Evolutionary conservation across 2,113 vertebrate genomes (phyloP), one percentile per base, ranked within the genome.

Genomic region (Chloebia gouldiae): DNA sequence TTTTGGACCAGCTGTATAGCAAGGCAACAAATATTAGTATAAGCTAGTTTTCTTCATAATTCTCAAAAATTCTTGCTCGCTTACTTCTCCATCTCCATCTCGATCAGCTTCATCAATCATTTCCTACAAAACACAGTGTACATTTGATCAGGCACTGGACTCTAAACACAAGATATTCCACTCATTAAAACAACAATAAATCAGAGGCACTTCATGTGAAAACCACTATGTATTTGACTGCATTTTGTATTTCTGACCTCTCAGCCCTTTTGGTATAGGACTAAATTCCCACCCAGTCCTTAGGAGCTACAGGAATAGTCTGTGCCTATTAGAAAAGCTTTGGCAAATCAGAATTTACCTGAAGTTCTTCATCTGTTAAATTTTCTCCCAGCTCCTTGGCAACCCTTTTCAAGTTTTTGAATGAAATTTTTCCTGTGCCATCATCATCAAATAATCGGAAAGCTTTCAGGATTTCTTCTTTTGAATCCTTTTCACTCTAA

Each of bases 1-100:
- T 96, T 96, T 96, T 92, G 85, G 88, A 68, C 47, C 39, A 72
- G 60, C 49, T 75, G 40, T 81, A 54, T 8, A 87, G 47, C 82
- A 89, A 89, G 57, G 60, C 68, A 94, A 92, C 42, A 90, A 6
- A 51, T 68, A 84, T 61, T 97, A 99, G 96, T 99, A 99, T 53
- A 99, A 97, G 83, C 98, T 98, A 16, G 99, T 99, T 96, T 99
- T 99, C 97, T 98, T 99, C 99, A 99, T 99, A 88, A 99, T 99
- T 96, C 98, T 98, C 93, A 99, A 96, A 96, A 99, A 99, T 85
- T 99, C 99, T 97, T 99, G 98, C 96, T 99, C 99, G 24, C 97
- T 99, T 37, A 99, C 98, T 97, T 99, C 99, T 24, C 99, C 99
- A 69, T 99, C 99, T 37, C 99, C 98, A 47, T 99, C 99, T 92